Conservation (phyloP, 2,888 invertebrate species). For the Drosophila algonquin region DNA sequence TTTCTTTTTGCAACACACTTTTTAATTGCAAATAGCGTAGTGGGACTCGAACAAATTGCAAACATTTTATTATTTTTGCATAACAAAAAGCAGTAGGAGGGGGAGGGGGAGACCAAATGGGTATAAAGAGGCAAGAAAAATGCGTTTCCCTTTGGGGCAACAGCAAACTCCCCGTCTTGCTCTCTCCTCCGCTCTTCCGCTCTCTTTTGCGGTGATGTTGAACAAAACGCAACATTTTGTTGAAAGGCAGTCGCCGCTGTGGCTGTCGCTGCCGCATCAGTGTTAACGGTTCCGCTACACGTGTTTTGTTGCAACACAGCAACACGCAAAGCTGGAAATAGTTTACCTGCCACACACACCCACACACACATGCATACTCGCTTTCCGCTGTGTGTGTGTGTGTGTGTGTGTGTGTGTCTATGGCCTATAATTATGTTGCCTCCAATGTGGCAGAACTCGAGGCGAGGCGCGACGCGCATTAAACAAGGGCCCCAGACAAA, state of each 20-base stretch:
- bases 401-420: conserved; percentile 19
- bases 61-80: conserved; percentile 43
- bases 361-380: conserved; percentile 17
- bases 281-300: conserved; percentile 50
- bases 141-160: conserved; percentile 27
- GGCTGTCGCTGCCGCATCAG: conserved; percentile 45
- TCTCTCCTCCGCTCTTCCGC: background rate
- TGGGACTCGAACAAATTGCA: conserved; percentile 47
- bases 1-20: conserved; percentile 15
- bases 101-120: background rate
- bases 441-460: conserved; percentile 39
- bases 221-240: conserved; percentile 62
- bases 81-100: conserved; percentile 11
- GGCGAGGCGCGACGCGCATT: conserved; percentile 57
- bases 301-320: conserved; percentile 35
- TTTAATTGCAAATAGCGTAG: conserved; percentile 55
- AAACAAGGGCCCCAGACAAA: conserved; percentile 59
- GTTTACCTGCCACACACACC: conserved; percentile 36
- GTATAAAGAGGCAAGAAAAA: conserved; percentile 23
- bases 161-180: background rate
- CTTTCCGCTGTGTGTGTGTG: background rate
- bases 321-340: conserved; percentile 58
- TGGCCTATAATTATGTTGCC: conserved; percentile 65
- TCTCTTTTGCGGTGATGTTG: conserved; percentile 38
- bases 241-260: conserved; percentile 22